Evolutionary conservation across 2,113 vertebrate genomes (phyloP).

Genomic region (Dasyprocta punctata): DNA sequence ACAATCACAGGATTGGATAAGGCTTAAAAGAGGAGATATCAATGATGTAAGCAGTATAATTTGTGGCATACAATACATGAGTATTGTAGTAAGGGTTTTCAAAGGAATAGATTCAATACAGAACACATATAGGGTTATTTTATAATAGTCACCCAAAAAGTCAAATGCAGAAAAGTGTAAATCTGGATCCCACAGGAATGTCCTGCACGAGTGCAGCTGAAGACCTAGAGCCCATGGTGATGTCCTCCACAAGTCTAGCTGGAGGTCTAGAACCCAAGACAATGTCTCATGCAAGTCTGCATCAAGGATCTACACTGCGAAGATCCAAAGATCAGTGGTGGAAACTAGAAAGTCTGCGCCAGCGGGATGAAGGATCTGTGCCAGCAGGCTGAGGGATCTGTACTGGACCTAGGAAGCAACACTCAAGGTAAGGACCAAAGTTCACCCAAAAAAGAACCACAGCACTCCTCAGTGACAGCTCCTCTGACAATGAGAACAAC

Average conservation of each 20-base stretch:
- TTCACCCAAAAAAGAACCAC: background rate
- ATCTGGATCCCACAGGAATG: background rate
- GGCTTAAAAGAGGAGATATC: background rate
- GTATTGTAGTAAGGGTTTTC: background rate
- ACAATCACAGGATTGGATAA: background rate
- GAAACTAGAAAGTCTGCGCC: background rate
- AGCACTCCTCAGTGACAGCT: background rate
- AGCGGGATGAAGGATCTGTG: background rate
- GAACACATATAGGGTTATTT: background rate
- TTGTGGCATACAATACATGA: background rate
- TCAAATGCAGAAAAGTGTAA: background rate
- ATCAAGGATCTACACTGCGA: background rate
- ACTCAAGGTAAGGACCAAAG: background rate
- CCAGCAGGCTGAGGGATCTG: background rate
- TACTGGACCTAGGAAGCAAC: background rate
- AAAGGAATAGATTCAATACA: background rate
- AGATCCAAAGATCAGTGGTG: background rate
- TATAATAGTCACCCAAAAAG: background rate
- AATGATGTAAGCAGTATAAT: background rate
- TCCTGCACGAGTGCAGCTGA: background rate
- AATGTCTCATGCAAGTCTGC: background rate
- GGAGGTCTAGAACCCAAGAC: background rate
- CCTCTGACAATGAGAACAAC: background rate
- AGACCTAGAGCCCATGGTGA: background rate
- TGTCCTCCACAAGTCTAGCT: background rate